Evolutionary conservation across 2,888 invertebrate genomes (phyloP).

Genomic region (Thera britannica): DNA sequence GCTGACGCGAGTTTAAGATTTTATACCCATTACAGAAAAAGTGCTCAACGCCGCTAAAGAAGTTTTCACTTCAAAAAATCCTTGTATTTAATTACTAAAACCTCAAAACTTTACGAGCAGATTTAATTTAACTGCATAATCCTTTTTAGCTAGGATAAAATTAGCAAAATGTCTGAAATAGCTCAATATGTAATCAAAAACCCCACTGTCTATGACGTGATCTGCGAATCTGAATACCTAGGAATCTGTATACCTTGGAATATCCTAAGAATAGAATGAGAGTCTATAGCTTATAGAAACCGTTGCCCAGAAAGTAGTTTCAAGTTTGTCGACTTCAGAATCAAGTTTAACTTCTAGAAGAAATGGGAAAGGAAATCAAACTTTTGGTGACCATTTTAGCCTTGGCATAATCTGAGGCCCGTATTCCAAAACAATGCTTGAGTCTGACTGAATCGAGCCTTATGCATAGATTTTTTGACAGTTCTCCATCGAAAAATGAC

Average conservation of each 20-base stretch:
- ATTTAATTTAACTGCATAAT: neutral
- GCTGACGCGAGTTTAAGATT: too few species aligned
- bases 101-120: neutral
- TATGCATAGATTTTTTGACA: too few species aligned
- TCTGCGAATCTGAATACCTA: conserved; percentile 4
- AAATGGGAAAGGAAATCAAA: too few species aligned
- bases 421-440: too few species aligned
- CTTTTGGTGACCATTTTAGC: neutral
- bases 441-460: too few species aligned
- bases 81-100: neutral
- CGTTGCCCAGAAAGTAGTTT: conserved; percentile 5
- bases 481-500: too few species aligned
- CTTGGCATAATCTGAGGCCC: too few species aligned
- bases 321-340: conserved; percentile 10
- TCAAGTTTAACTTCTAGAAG: neutral
- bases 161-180: neutral
- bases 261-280: conserved; percentile 11
- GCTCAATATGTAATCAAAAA: conserved; percentile 4
- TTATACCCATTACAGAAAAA: too few species aligned
- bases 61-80: too few species aligned
- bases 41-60: too few species aligned
- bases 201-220: neutral
- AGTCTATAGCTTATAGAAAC: conserved; percentile 4
- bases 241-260: neutral
- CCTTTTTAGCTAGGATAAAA: neutral